A percentile compares a stretch with the other conserved stretches of the same genome.
Evolutionary conservation across 2,888 invertebrate species (phyloP).

Genomic region (Apamea sordens): DNA sequence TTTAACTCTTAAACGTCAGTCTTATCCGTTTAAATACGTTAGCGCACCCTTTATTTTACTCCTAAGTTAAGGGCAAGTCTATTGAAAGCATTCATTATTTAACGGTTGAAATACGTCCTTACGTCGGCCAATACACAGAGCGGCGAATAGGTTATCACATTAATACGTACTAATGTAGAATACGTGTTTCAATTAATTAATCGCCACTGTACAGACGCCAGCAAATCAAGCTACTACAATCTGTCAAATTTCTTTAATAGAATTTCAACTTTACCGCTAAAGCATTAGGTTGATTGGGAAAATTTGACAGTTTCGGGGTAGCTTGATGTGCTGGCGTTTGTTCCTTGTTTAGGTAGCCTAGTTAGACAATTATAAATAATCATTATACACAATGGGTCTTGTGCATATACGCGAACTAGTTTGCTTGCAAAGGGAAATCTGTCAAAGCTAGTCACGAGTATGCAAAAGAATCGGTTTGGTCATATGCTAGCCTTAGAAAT

Average conservation of each 20-base stretch:
- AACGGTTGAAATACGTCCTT: background rate
- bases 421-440: background rate
- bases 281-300: too few species aligned
- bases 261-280: too few species aligned
- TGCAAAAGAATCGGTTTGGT: background rate
- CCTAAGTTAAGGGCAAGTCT: conserved; percentile 4
- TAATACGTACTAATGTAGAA: too few species aligned
- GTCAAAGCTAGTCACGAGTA: background rate
- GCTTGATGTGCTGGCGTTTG: too few species aligned
- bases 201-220: too few species aligned
- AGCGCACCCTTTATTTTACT: conserved; percentile 6
- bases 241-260: too few species aligned
- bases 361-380: background rate
- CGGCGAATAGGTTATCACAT: too few species aligned
- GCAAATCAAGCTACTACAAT: too few species aligned
- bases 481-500: background rate
- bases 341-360: background rate
- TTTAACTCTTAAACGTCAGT: conserved; percentile 15
- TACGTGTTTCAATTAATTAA: too few species aligned
- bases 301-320: too few species aligned
- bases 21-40: conserved; percentile 20
- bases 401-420: background rate
- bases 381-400: background rate
- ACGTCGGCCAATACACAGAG: background rate
- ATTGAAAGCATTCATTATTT: background rate